Conservation (phyloP, 2,113 vertebrate species). For the Rhabdomys dilectus region DNA sequence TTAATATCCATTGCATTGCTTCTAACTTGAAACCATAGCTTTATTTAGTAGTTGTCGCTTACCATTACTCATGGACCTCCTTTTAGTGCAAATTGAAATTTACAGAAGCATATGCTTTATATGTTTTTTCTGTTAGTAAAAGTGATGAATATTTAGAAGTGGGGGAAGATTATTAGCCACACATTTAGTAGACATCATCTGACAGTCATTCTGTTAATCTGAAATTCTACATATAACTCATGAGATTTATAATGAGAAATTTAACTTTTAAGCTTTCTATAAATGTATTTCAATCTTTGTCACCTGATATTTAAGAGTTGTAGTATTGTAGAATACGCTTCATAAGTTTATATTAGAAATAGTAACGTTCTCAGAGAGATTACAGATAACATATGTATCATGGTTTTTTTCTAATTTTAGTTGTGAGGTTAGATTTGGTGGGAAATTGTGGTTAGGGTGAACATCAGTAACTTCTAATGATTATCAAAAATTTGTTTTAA, state of each 20-base stretch:
- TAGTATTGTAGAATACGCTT: constrained; percentile 7
- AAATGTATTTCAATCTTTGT: constrained; percentile 51
- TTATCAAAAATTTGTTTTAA: neutral
- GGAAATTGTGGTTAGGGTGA: constrained; percentile 39
- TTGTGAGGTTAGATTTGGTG: constrained; percentile 43
- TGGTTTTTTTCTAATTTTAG: constrained; percentile 37
- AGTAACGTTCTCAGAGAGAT: neutral
- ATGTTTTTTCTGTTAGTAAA: constrained; percentile 27
- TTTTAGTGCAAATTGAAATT: constrained; percentile 19
- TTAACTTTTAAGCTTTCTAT: constrained; percentile 68
- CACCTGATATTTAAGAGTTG: constrained; percentile 63
- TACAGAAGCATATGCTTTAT: constrained; percentile 28
- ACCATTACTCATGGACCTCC: neutral
- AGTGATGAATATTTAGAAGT: constrained; percentile 23
- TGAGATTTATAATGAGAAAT: constrained; percentile 66
- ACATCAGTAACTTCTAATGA: constrained; percentile 56
- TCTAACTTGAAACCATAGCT: constrained; percentile 46
- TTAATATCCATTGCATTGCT: neutral
- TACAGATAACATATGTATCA: neutral
- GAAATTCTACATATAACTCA: constrained; percentile 58
- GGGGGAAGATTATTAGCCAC: constrained; percentile 48
- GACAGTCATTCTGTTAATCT: constrained; percentile 40
- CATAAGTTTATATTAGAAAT: constrained; percentile 51
- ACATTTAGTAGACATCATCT: constrained; percentile 57
- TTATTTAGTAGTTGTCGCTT: constrained; percentile 17